Base-by-base conservation (phyloP, 2,888 invertebrate genomes). In the Diogma glabrata region DNA sequence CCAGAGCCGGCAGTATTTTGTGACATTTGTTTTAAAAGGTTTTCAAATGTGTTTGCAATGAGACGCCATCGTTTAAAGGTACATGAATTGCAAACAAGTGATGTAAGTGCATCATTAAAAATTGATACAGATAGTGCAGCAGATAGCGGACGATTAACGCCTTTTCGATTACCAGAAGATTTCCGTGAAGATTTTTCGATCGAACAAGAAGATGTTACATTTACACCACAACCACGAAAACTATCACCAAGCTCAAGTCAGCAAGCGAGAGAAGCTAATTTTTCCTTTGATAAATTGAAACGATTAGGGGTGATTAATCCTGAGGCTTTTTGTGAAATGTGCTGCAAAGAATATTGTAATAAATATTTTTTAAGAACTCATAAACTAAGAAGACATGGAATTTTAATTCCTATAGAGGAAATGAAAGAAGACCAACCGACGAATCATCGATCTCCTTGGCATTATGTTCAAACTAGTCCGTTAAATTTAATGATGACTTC, bases 341-440 rank as follows among this genome's bases (percentile, higher is more conserved):
- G 93, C 67, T 87, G 88, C 69, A 90, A 91, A 65, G 91, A 92
- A 67, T 92, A 92, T 65, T 90, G 88, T 67, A 93, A 91, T 66
- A 91, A 91, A 67, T 92, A 92, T 65, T 93, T 93, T 64, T 74
- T 96, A 40, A 77, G 89, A 50, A 89, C 90, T 47, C 96, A 96
- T 70, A 90, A 93, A 63, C 83, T 88, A 72, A 88, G 92, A 66
- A 79, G 88, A n/a, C 95, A 96, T 67, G 93, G 93, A 1, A 83
- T 93, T 28, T 77, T 75, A 55, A 70, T 80, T 51, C 76, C 77
- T 2, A 71, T 79, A 58, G 75, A 80, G 65, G 77, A 84, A 59
- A 61, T 64, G 7, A 72, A 72, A 51, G 69, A 69, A 14, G 69
- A 62, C 47, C 63, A 46, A n/a, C 50, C 20, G 20, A 38, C 19